Evolutionary conservation across 2,888 invertebrate genomes (phyloP), one percentile per base, ranked within the genome.

Genomic region (Beris chalybata): DNA sequence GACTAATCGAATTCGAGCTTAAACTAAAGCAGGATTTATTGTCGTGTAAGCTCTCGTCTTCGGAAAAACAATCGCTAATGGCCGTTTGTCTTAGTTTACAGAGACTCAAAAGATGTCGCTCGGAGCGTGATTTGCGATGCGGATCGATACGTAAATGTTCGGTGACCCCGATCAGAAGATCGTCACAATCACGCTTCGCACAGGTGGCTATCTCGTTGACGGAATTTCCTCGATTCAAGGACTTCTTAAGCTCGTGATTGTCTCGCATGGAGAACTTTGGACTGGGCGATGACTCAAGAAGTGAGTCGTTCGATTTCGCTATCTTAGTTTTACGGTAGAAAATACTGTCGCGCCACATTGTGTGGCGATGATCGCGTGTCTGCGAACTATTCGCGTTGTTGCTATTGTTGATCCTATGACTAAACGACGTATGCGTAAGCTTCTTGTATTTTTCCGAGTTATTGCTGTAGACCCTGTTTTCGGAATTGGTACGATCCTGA

Each of bases 261-360:
- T 79, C 78, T 68, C 76, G 73, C 9, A 56, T 50, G 50, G 79
- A 79, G 5, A 78, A 72, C 15, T 78, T 73, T 7, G 74, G 72
- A 67, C 76, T 74, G 53, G 76, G 75, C n/a, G 77, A 77, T n/a
- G 75, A 76, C 65, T 80, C 80, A 67, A 79, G 71, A 58, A 81
- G 72, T 1, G 81, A 80, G 69, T 81, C 80, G 68, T 81, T 80
- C 29, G 81, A 81, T 71, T 81, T 80, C 66, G 80, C 80, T 43
- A 81, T 78, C 61, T 79, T 78, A 71, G 77, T 80, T 70, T 81
- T 80, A n/a, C 80, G 75, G 71, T 80, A 80, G 70, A 81, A 79
- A 57, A 79, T 79, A 53, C 80, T 81, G 61, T 79, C 80, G 4
- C 79, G 76, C 81, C 81, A 81, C 64, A 80, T 73, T 0, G 77